Evolutionary conservation across 2,888 invertebrate genomes (phyloP).

Genomic region (Halictus quadricinctus): DNA sequence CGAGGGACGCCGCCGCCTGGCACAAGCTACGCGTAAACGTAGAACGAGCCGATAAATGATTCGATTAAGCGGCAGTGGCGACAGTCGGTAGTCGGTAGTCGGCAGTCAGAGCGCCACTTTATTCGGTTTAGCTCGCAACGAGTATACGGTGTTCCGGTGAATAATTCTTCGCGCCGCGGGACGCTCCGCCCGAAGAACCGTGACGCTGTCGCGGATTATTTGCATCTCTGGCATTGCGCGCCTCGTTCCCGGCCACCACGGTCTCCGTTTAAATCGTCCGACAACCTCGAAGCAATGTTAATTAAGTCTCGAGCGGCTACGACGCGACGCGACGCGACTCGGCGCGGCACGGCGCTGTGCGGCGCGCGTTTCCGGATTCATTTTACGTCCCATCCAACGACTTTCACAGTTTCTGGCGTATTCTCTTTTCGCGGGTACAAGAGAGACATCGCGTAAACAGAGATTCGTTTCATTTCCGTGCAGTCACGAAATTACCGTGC

Average conservation of each 20-base stretch:
- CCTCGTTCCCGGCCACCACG: neutral
- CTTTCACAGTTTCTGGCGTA: constrained; percentile 1
- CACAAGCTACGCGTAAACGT: constrained; percentile 44
- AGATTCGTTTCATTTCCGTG: constrained; percentile 11
- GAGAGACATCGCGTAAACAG: neutral
- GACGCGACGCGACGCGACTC: neutral
- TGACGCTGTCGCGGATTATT: constrained; percentile 28
- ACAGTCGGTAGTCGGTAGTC: neutral
- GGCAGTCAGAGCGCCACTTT: constrained; percentile 25
- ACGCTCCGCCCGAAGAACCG: neutral
- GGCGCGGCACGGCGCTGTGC: neutral
- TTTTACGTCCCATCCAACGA: constrained; percentile 1
- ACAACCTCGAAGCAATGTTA: constrained; percentile 42
- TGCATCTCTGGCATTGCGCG: constrained; percentile 20
- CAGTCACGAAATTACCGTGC: constrained; percentile 16
- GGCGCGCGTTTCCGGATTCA: constrained; percentile 11
- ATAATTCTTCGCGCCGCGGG: constrained; percentile 45
- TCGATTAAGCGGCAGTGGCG: constrained; percentile 30
- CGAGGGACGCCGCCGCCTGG: neutral
- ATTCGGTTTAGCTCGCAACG: constrained; percentile 36
- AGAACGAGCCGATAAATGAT: constrained; percentile 35
- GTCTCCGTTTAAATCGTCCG: constrained; percentile 40
- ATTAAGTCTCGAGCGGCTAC: constrained; percentile 23
- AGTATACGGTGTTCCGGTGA: constrained; percentile 24
- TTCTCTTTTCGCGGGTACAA: neutral